A percentile compares a stretch with the other conserved stretches of the same genome.
phyloP scores from a whole-genome alignment of 2,888 invertebrate species.

The Acanthosepion esculentum region DNA sequence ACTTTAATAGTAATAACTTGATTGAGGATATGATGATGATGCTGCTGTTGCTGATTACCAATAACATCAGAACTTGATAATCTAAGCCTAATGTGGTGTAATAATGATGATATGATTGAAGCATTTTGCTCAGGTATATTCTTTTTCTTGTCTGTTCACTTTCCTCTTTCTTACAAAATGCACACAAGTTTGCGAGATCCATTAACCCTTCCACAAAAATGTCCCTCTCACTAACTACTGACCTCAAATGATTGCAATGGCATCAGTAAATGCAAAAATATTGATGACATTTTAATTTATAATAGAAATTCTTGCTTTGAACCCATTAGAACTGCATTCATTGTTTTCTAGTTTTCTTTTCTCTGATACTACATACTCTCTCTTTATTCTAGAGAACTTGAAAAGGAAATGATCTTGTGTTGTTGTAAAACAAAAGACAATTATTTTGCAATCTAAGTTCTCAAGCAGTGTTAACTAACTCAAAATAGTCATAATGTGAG shows the following conservation, averaged over 20 bases:
- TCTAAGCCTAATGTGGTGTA: background rate
- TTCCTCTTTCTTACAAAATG: background rate
- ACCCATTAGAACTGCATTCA: background rate
- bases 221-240: background rate
- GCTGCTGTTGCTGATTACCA: background rate
- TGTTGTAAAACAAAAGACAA: background rate
- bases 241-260: background rate
- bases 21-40: background rate
- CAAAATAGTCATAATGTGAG: too few relatives aligned
- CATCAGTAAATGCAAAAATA: background rate
- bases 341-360: background rate
- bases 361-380: background rate
- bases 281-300: conserved; percentile 6
- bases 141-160: background rate
- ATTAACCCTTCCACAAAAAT: background rate
- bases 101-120: background rate
- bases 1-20: conserved; percentile 15
- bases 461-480: too few relatives aligned
- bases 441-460: background rate
- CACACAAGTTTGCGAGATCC: background rate
- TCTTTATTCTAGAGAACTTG: background rate
- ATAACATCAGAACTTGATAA: background rate
- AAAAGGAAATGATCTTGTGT: background rate
- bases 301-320: background rate
- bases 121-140: background rate